Conservation (phyloP, 1,140 invertebrate species). For the Aphaenogaster floridana region DNA sequence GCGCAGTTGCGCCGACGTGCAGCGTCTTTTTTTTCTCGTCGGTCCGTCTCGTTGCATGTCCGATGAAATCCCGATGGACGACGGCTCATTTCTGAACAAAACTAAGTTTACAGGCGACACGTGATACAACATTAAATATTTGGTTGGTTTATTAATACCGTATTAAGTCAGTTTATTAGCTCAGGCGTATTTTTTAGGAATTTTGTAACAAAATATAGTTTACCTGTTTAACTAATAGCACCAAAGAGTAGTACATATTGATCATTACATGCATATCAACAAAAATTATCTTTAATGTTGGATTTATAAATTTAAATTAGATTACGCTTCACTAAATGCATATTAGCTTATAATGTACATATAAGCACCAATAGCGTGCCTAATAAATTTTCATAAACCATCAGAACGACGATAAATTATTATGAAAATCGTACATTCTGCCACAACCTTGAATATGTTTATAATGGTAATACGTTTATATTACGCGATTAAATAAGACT, state of each 20-base stretch:
- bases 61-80: slow-evolving; percentile 74
- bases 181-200: background rate
- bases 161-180: background rate
- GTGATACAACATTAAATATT: slow-evolving; percentile 20
- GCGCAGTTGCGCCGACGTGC: background rate
- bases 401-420: background rate
- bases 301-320: slow-evolving; percentile 14
- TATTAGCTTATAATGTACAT: slow-evolving; percentile 20
- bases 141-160: slow-evolving; percentile 3
- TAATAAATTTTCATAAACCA: slow-evolving; percentile 32
- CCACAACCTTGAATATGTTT: background rate
- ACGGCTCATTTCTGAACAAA: background rate
- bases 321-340: background rate
- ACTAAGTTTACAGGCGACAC: background rate
- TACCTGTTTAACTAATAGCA: background rate
- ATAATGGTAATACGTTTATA: background rate
- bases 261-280: background rate
- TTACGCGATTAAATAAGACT: background rate
- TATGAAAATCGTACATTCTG: background rate
- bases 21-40: slow-evolving; percentile 22
- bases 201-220: background rate
- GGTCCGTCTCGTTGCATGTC: slow-evolving; percentile 68
- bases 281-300: background rate
- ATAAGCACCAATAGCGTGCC: background rate
- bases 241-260: background rate